A percentile compares a stretch with the other conserved stretches of the same genome.
These are phyloP conservation scores for Megaceryle torquata DNA, from an alignment of 2,113 vertebrate species.

Conservation along the genomic window DNA sequence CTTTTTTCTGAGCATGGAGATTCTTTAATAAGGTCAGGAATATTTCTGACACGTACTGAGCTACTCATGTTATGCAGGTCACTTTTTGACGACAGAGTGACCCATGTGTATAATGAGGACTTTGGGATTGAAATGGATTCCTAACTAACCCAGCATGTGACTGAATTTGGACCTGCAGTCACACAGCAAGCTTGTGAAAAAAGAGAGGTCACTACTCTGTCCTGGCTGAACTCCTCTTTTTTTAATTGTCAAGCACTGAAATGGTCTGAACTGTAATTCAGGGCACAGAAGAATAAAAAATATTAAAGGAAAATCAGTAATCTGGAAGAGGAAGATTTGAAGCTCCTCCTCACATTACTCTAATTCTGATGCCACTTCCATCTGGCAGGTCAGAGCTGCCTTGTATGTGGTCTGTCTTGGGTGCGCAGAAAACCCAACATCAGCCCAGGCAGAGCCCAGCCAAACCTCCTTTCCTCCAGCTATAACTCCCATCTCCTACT, in stretches of 20 bases:
- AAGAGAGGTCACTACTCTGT: neutral
- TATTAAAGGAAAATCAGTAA: neutral
- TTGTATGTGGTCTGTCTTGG: neutral
- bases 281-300: neutral
- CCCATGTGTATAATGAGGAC: conserved; percentile 24
- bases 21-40: conserved; percentile 59
- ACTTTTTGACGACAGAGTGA: conserved; percentile 40
- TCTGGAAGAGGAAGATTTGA: neutral
- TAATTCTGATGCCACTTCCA: neutral
- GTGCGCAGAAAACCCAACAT: neutral
- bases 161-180: conserved; percentile 19
- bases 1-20: neutral
- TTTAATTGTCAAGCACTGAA: conserved; percentile 17
- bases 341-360: neutral
- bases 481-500: neutral
- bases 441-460: neutral
- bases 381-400: neutral
- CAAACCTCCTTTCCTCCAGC: neutral
- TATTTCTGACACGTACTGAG: conserved; percentile 54
- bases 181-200: neutral
- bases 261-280: neutral
- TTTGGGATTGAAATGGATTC: conserved; percentile 30
- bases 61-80: conserved; percentile 46
- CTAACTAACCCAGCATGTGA: conserved; percentile 19
- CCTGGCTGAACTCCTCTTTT: conserved; percentile 16